These are phyloP conservation scores for Branchinecta lindahli DNA, from an alignment of 1,140 invertebrate species.

Conservation along the genomic window DNA sequence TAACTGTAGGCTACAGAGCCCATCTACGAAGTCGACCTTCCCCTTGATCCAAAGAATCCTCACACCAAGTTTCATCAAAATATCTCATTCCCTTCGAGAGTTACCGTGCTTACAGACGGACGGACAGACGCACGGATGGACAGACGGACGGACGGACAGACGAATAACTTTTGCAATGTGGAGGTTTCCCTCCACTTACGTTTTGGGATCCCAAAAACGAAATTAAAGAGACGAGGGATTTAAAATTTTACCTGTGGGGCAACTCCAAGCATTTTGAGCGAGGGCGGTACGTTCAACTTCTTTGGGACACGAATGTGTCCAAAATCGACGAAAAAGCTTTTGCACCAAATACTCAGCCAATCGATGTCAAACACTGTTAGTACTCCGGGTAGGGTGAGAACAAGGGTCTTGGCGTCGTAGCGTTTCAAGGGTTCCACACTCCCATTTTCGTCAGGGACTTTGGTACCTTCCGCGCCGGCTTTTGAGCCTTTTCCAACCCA, in stretches of 20 bases:
- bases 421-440: slow-evolving; percentile 55
- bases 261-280: slow-evolving; percentile 77
- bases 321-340: slow-evolving; percentile 76
- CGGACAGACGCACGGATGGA: no score
- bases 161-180: no score
- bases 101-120: no score
- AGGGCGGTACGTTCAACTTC: slow-evolving; percentile 66
- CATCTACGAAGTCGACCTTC: no score
- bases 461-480: slow-evolving; percentile 57
- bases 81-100: no score
- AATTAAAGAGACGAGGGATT: no score
- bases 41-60: no score
- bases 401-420: slow-evolving; percentile 69
- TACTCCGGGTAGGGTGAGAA: slow-evolving; percentile 62
- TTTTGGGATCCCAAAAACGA: no score
- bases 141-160: no score
- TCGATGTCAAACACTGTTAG: slow-evolving; percentile 67
- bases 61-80: no score
- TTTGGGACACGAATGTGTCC: slow-evolving; percentile 61
- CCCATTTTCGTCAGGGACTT: slow-evolving; percentile 74
- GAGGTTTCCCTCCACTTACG: no score
- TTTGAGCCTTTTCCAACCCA: slow-evolving; percentile 62
- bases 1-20: no score
- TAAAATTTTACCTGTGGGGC: slow-evolving; percentile 60
- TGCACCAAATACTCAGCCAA: slow-evolving; percentile 72